Percentiles rank a stretch among this genome's conserved stretches.
Evolutionary conservation across 2,113 vertebrate genomes (phyloP).

Genomic region (Tamias sibiricus): DNA sequence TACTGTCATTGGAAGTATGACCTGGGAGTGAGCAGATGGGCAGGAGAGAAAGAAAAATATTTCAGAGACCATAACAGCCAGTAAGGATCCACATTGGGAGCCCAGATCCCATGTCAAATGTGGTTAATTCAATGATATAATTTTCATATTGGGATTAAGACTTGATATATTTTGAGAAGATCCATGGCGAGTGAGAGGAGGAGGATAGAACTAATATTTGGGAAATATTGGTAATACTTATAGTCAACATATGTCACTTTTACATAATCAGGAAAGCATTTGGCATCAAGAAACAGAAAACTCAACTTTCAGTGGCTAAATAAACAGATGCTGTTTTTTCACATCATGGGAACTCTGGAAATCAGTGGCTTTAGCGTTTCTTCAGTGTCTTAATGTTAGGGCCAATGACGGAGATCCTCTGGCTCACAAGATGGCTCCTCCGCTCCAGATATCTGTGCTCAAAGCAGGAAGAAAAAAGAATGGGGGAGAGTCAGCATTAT

Average conservation of each 20-base stretch:
- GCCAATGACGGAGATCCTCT: background rate
- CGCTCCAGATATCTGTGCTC: background rate
- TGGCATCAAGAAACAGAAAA: conserved; percentile 29
- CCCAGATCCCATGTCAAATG: background rate
- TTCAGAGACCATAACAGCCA: background rate
- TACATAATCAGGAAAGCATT: background rate
- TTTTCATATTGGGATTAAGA: background rate
- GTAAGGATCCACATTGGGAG: background rate
- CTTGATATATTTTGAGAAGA: background rate
- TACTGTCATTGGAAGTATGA: background rate
- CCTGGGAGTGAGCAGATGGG: fast-evolving
- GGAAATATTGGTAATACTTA: background rate
- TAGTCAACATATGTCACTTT: background rate
- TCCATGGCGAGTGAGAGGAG: background rate
- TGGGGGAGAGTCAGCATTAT: background rate
- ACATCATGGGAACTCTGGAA: background rate
- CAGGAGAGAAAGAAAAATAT: background rate
- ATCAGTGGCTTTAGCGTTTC: background rate
- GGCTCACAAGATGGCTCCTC: background rate
- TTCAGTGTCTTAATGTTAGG: background rate
- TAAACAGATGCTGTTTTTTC: background rate
- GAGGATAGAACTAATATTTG: background rate
- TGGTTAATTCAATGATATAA: background rate
- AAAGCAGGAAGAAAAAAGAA: background rate
- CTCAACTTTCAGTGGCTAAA: background rate